Evolutionary conservation across 2,797 vertebrate species (phyloP).

Genomic region (Phrynocephalus forsythii): DNA sequence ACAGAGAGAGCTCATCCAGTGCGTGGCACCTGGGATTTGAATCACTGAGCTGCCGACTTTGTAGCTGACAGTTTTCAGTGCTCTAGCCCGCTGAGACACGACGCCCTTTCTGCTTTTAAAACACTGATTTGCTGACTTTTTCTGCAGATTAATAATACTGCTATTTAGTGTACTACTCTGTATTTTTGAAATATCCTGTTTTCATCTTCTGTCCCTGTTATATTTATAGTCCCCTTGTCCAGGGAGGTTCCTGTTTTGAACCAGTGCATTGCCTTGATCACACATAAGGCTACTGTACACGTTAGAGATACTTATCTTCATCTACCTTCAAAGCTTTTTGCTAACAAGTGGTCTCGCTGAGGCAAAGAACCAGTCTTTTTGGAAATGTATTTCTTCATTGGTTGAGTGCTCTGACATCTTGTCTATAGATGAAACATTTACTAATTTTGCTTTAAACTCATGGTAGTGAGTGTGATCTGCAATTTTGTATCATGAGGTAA

Average conservation of each 20-base stretch:
- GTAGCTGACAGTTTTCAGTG: too few relatives aligned
- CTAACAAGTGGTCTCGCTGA: slow-evolving; percentile 50
- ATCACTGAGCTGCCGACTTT: too few relatives aligned
- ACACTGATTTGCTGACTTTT: not conserved
- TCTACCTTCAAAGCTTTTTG: slow-evolving; percentile 60
- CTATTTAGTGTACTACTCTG: slow-evolving; percentile 31
- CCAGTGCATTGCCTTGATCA: slow-evolving; percentile 56
- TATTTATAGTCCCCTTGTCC: slow-evolving; percentile 44
- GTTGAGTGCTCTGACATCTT: slow-evolving; percentile 23
- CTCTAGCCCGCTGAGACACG: too few relatives aligned
- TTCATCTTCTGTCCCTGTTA: slow-evolving; percentile 42
- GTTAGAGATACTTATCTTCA: slow-evolving; percentile 52
- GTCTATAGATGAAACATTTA: slow-evolving; percentile 30
- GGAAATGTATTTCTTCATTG: slow-evolving; percentile 17
- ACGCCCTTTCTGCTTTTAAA: not conserved
- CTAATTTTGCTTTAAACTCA: slow-evolving; percentile 39
- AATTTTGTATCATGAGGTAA: slow-evolving; percentile 24
- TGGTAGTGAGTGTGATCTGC: not conserved
- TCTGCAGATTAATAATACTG: slow-evolving; percentile 29
- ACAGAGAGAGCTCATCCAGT: too few relatives aligned
- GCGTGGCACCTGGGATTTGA: too few relatives aligned
- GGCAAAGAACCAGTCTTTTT: slow-evolving; percentile 56
- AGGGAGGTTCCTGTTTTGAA: slow-evolving; percentile 55
- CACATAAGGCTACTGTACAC: slow-evolving; percentile 64
- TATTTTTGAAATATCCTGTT: slow-evolving; percentile 44